Conservation (phyloP, 2,113 vertebrate genomes). For the Acanthisitta chloris region DNA sequence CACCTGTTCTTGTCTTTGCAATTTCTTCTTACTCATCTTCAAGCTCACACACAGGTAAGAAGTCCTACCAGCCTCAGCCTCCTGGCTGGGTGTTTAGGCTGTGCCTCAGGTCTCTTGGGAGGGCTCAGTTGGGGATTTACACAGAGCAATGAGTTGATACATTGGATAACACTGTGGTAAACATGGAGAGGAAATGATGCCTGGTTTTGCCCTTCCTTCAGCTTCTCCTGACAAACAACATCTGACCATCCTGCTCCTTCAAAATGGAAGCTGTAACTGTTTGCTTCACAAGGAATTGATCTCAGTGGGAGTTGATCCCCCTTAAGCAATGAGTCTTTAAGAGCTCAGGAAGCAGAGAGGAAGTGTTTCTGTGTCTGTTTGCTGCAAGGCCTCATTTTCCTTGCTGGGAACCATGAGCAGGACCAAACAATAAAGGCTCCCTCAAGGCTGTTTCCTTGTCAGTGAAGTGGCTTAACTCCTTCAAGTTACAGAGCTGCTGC, state of each 20-base stretch:
- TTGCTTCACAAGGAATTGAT: background rate
- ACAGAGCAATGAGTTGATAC: accelerated
- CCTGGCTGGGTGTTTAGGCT: background rate
- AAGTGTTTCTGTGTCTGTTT: background rate
- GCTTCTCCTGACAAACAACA: background rate
- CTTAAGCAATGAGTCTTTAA: background rate
- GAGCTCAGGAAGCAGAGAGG: background rate
- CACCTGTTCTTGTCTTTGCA: background rate
- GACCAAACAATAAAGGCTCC: background rate
- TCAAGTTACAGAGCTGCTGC: background rate
- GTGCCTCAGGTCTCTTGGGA: background rate
- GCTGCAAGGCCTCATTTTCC: background rate
- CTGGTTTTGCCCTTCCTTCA: background rate
- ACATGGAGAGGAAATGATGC: background rate
- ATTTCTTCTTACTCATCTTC: background rate
- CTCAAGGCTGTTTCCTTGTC: background rate
- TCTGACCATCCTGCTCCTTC: background rate
- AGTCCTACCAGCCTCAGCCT: background rate
- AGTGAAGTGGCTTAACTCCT: background rate
- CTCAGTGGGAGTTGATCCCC: background rate
- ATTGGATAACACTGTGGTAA: background rate
- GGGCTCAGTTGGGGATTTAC: accelerated
- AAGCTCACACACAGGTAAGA: background rate
- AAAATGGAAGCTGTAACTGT: background rate
- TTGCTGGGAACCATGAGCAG: background rate